Percentiles rank a stretch among this genome's conserved stretches.
Evolutionary conservation across 2,888 invertebrate genomes (phyloP).

Genomic region (Calameuta pallipes): DNA sequence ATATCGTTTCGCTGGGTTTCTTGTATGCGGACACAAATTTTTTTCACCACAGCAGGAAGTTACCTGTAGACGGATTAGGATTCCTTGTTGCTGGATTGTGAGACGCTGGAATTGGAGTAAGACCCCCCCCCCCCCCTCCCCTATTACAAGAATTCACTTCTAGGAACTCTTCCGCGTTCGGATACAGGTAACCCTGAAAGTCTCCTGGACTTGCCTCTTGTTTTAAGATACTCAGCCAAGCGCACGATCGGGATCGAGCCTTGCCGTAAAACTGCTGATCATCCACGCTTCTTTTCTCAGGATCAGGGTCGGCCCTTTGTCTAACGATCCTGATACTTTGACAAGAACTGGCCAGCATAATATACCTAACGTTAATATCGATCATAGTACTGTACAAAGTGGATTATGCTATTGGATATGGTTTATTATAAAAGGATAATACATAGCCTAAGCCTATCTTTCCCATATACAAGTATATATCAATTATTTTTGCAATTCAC

Average conservation of each 20-base stretch:
- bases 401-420: neutral
- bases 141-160: conserved; percentile 8
- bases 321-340: neutral
- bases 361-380: neutral
- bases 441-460: neutral
- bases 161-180: conserved; percentile 18
- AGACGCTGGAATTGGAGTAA: neutral
- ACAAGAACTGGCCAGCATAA: neutral
- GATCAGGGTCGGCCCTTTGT: conserved; percentile 18
- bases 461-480: neutral
- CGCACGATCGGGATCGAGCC: conserved; percentile 17
- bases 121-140: no score
- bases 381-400: neutral
- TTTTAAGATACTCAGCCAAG: conserved; percentile 19
- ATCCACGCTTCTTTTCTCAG: conserved; percentile 13
- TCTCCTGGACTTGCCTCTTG: conserved; percentile 8
- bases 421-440: neutral
- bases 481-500: neutral
- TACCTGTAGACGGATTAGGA: conserved; percentile 14
- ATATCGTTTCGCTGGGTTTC: neutral
- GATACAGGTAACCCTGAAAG: neutral
- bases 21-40: conserved; percentile 3
- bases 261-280: conserved; percentile 15
- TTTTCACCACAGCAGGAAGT: conserved; percentile 1
- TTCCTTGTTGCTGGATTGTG: conserved; percentile 13